Evolutionary conservation across 2,797 vertebrate genomes (phyloP), one percentile per base, ranked within the genome.

Genomic region (Nasua narica): DNA sequence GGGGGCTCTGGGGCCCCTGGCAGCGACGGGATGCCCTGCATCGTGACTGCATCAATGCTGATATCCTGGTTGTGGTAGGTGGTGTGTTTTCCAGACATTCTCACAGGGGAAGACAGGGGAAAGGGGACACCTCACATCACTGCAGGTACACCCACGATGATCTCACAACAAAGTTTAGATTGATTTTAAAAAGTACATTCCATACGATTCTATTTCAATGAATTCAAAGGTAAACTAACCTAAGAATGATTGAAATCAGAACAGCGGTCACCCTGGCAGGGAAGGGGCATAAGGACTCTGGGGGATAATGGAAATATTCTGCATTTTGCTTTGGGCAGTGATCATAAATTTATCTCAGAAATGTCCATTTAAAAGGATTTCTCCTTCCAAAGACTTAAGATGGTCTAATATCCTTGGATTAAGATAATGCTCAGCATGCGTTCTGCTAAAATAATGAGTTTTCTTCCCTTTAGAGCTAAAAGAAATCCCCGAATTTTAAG

Each of bases 211-310:
- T 77, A 32, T 27, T 54, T n/a, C 48, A 2, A 7, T 29, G 25
- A 95, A 69, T 54, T 62, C 35, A 50, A 78, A 89, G 82, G 29
- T 60, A 82, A 72, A 77, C 46, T 32, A 14, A 65, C 4, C 60
- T 70, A 15, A 2, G 4, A 40, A 27, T 37, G 60, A 27, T 7
- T 3, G 60, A 46, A 65, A 86, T 77, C 10, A 35, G 27, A 81
- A 43, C 21, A 62, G 72, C 1, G 12, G 54, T 16, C 19, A 9
- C 25, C 14, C n/a, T 29, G 15, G 13, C 15, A 74, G 29, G 32
- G n/a, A 62, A 29, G 67, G 54, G 40, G 13, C 23, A 16, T 2
- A 29, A n/a, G 14, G 40, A n/a, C 37, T 15, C 67, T 11, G 29
- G 70, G 54, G 16, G 46, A 19, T 25, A 37, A 52, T 14, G 72